Evolutionary conservation across 2,113 vertebrate species (phyloP), one percentile per base, ranked within the genome.

Genomic region (Pelvicachromis taeniatus): DNA sequence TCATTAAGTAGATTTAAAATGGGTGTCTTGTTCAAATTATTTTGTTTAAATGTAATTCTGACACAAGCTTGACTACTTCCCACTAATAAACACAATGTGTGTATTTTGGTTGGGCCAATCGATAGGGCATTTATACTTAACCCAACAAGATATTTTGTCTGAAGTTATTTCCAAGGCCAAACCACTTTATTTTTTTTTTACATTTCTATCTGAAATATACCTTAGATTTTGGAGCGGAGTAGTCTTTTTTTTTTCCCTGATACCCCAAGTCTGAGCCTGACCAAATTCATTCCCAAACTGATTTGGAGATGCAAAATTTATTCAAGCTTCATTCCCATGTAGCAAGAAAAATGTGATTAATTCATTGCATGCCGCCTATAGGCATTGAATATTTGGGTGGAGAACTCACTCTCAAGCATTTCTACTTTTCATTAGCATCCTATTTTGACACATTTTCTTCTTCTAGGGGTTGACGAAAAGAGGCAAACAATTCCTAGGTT

Each of bases 341-440:
- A 83, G 79, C 86, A 78, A 80, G 79, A 84, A 78, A 84, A 81
- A 59, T 81, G 84, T 84, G 85, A 87, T 92, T 82, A 93, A 89
- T 92, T 89, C 85, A 91, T 87, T 83, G 78, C 61, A 53, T 84
- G 84, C 77, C 58, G 83, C 53, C 87, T 88, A 78, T 88, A 91
- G 84, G 86, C 87, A 89, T 56, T 53, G 68, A 53, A 81, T 81
- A 88, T 90, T 78, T 68, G 84, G 90, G 80, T 73, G 81, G 29
- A 88, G 78, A 92, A 38, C 85, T 92, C 79, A 45, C 85, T 89
- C 87, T 93, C 87, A 86, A 92, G 85, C 85, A 77, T 88, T 92
- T 93, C 88, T 85, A 89, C 84, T 86, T 94, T 93, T 92, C 84
- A 95, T 95, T 95, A 92, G 91, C 86, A 82, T 91, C 85, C 81